Percentiles rank a stretch among this genome's conserved stretches.
Conservation (phyloP, 2,888 invertebrate species). For the Noctua janthe region DNA sequence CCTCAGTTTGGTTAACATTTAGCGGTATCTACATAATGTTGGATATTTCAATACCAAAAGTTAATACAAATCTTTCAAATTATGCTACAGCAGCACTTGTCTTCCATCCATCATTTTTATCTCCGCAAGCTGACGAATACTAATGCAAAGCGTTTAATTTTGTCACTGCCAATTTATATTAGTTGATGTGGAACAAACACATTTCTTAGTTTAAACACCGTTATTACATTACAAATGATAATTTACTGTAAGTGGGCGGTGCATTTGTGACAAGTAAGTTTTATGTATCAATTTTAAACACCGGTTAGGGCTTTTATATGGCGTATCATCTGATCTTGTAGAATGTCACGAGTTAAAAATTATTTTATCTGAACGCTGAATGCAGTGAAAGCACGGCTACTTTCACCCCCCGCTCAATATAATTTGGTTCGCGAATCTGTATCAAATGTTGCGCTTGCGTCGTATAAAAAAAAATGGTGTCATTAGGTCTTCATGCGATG, state of each 20-base stretch:
- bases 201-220: slow-evolving; percentile 46
- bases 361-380: slow-evolving; percentile 72
- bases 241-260: slow-evolving; percentile 53
- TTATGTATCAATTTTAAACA: slow-evolving; percentile 58
- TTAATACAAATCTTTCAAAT: slow-evolving; percentile 7
- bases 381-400: slow-evolving; percentile 85
- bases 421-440: slow-evolving; percentile 84
- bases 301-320: slow-evolving; percentile 55
- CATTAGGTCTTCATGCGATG: slow-evolving; percentile 82
- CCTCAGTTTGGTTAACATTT: slow-evolving; percentile 52
- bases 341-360: slow-evolving; percentile 69
- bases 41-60: slow-evolving; percentile 19
- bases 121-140: slow-evolving; percentile 47
- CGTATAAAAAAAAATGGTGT: slow-evolving; percentile 84
- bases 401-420: slow-evolving; percentile 80
- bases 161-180: slow-evolving; percentile 55
- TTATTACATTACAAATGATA: slow-evolving; percentile 56
- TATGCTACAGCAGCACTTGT: background rate
- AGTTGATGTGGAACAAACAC: slow-evolving; percentile 50
- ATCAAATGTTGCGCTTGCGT: slow-evolving; percentile 79
- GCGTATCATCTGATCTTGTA: slow-evolving; percentile 65
- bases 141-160: slow-evolving; percentile 57
- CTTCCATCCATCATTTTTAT: slow-evolving; percentile 53
- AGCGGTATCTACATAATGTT: slow-evolving; percentile 47
- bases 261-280: slow-evolving; percentile 62